Evolutionary conservation across 1,140 invertebrate genomes (phyloP).

Genomic region (Drosophila lacteicornis): DNA sequence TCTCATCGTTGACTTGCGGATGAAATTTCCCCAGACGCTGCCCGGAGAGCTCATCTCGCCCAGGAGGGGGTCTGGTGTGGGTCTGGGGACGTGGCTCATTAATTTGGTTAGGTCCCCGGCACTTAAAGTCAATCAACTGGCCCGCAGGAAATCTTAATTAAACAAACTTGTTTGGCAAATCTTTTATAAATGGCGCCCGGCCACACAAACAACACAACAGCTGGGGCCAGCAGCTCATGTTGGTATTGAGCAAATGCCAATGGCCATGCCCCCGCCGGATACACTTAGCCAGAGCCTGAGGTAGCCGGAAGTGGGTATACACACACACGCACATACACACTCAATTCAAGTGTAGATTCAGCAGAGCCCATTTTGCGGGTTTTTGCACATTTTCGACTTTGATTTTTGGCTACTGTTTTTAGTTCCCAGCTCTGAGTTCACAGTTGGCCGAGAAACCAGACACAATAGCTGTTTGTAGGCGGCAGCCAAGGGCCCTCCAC

Average conservation of each 20-base stretch:
- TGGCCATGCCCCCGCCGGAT: constrained; percentile 21
- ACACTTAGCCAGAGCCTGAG: constrained; percentile 33
- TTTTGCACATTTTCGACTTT: constrained; percentile 61
- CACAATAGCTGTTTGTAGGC: constrained; percentile 22
- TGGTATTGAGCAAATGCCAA: constrained; percentile 65
- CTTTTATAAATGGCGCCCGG: constrained; percentile 58
- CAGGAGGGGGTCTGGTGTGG: background rate
- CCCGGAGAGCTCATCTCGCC: background rate
- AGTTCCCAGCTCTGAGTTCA: background rate
- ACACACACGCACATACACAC: constrained; percentile 15
- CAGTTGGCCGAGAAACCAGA: constrained; percentile 11
- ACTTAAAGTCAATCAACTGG: constrained; percentile 49
- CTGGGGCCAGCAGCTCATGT: constrained; percentile 21
- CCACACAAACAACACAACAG: constrained; percentile 27
- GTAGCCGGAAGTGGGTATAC: constrained; percentile 23
- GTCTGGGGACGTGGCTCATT: constrained; percentile 9
- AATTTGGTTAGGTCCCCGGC: constrained; percentile 44
- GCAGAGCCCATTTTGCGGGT: constrained; percentile 31
- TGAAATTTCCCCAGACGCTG: constrained; percentile 13
- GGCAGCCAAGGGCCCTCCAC: constrained; percentile 34
- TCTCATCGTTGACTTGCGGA: constrained; percentile 2
- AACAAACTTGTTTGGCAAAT: constrained; percentile 76
- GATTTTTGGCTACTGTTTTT: constrained; percentile 54
- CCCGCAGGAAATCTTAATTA: constrained; percentile 81
- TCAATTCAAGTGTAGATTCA: constrained; percentile 8